phyloP scores from a whole-genome alignment of 2,888 invertebrate species.

The Dryocosmus kuriphilus region DNA sequence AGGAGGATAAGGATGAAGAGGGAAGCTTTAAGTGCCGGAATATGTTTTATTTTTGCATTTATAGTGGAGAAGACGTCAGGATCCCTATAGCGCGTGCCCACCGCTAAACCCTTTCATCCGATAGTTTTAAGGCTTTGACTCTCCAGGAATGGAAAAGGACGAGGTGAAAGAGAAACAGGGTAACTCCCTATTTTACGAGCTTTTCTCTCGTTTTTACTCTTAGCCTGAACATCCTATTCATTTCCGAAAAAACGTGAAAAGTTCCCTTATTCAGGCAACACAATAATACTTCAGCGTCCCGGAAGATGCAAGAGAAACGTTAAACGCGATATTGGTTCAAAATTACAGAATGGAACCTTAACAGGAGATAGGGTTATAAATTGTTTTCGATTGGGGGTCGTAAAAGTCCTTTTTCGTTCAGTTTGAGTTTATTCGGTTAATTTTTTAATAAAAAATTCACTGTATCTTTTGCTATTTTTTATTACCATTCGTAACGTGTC shows the following conservation, averaged over 20 bases:
- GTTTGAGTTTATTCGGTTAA: no score
- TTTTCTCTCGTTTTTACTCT: slow-evolving; percentile 39
- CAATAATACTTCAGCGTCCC: slow-evolving; percentile 25
- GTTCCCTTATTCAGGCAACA: slow-evolving; percentile 29
- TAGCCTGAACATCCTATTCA: slow-evolving; percentile 27
- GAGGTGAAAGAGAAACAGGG: not conserved
- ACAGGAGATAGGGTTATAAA: not conserved
- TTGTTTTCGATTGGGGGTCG: not conserved
- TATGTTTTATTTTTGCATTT: slow-evolving; percentile 25
- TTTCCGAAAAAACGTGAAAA: slow-evolving; percentile 33
- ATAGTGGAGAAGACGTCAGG: slow-evolving; percentile 3
- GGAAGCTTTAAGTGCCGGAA: slow-evolving; percentile 23
- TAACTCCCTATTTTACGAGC: not conserved
- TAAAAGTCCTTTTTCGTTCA: not conserved
- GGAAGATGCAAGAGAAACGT: slow-evolving; percentile 25
- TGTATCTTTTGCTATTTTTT: not conserved
- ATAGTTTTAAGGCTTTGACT: not conserved
- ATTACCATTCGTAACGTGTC: not conserved
- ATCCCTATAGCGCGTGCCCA: slow-evolving; percentile 30
- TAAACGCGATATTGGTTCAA: slow-evolving; percentile 19
- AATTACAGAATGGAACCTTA: not conserved
- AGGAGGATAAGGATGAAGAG: slow-evolving; percentile 21
- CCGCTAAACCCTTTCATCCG: slow-evolving; percentile 1
- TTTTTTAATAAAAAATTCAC: not conserved
- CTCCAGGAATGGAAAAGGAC: not conserved